A percentile compares a stretch with the other conserved stretches of the same genome.
These are phyloP conservation scores for Trichopoda pennipes DNA, from an alignment of 2,888 invertebrate genomes.

Conservation along the genomic window DNA sequence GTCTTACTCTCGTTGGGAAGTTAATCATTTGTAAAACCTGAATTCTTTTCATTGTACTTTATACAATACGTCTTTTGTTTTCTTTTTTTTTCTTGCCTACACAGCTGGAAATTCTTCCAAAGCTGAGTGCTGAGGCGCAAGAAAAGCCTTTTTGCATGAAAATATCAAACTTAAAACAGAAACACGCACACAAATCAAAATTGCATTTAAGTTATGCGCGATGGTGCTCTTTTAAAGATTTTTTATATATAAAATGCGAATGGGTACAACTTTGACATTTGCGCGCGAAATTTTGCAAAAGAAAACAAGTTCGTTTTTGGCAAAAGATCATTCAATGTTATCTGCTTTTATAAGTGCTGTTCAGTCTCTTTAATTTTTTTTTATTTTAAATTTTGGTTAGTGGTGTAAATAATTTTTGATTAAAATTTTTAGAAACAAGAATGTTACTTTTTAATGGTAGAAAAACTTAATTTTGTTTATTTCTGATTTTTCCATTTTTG, in stretches of 20 bases:
- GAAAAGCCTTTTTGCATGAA: slow-evolving; percentile 34
- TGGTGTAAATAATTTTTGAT: background rate
- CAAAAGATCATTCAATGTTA: background rate
- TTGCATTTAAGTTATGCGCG: slow-evolving; percentile 37
- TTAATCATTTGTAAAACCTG: slow-evolving; percentile 69
- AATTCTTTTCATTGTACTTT: slow-evolving; percentile 47
- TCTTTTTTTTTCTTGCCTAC: slow-evolving; percentile 38
- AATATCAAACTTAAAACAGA: slow-evolving; percentile 21
- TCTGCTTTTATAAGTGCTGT: background rate
- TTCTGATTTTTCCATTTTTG: background rate
- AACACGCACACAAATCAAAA: slow-evolving; percentile 29
- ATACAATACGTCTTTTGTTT: slow-evolving; percentile 2
- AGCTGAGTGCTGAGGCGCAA: slow-evolving; percentile 15
- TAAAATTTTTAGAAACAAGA: background rate
- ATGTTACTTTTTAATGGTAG: background rate
- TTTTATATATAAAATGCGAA: slow-evolving; percentile 21
- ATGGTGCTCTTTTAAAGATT: slow-evolving; percentile 14
- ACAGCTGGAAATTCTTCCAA: slow-evolving; percentile 64
- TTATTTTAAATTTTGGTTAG: background rate
- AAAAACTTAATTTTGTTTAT: slow-evolving; percentile 29
- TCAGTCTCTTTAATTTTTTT: background rate
- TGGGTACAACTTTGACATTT: slow-evolving; percentile 18
- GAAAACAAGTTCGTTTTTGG: slow-evolving; percentile 45
- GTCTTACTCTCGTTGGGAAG: slow-evolving; percentile 51
- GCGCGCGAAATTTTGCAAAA: slow-evolving; percentile 50